phyloP scores from a whole-genome alignment of 2,888 invertebrate species.

The Heliconius erato region DNA sequence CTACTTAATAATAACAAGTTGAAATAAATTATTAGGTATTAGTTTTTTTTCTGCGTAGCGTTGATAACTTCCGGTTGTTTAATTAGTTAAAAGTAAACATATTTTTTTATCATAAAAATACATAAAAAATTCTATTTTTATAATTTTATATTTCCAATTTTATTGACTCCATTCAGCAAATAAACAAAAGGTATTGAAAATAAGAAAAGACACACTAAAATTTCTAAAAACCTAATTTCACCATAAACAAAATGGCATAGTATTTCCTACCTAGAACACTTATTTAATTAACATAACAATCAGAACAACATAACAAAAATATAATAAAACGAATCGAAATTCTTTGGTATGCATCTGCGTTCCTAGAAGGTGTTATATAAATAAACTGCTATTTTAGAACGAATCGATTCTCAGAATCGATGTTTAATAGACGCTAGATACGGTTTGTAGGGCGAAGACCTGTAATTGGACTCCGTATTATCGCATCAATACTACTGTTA shows the following conservation, averaged over 20 bases:
- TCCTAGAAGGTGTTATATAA: slow-evolving; percentile 43
- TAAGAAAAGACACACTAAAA: no score
- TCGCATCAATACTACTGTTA: slow-evolving; percentile 16
- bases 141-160: no score
- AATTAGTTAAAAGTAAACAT: background rate
- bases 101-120: background rate
- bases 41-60: background rate
- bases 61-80: background rate
- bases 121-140: background rate
- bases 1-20: no score
- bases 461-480: slow-evolving; percentile 25
- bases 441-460: slow-evolving; percentile 24
- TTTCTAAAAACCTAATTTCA: no score
- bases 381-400: slow-evolving; percentile 32
- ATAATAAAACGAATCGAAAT: slow-evolving; percentile 30
- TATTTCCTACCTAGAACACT: background rate
- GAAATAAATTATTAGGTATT: no score
- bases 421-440: slow-evolving; percentile 21
- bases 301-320: slow-evolving; percentile 16
- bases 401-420: slow-evolving; percentile 30
- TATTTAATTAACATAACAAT: background rate
- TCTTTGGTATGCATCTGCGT: slow-evolving; percentile 32
- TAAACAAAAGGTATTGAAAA: no score
- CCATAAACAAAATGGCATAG: no score
- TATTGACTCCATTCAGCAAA: no score